phyloP scores from a whole-genome alignment of 2,113 vertebrate species.

The Corythornis madagascariensis region DNA sequence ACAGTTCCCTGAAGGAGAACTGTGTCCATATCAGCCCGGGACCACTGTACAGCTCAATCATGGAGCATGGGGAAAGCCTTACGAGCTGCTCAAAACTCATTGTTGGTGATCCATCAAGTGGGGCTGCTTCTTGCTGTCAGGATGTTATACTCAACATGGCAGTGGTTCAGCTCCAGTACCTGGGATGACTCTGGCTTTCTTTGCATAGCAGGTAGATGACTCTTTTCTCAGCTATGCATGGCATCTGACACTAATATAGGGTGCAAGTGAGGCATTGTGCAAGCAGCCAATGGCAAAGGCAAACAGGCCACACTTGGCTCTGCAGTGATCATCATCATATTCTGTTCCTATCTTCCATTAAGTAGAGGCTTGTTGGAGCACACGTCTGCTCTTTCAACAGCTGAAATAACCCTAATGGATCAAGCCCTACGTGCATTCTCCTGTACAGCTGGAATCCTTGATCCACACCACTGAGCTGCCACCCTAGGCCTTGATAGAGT shows the following conservation, averaged over 20 bases:
- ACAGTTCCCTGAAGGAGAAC: neutral
- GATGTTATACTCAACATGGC: neutral
- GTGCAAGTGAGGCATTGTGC: neutral
- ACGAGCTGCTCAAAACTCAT: neutral
- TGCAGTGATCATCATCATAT: neutral
- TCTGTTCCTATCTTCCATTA: neutral
- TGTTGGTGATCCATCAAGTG: neutral
- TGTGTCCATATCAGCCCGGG: neutral
- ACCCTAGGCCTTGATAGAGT: neutral
- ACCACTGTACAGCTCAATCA: neutral
- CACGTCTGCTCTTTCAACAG: neutral
- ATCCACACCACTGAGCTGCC: neutral
- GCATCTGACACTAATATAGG: neutral
- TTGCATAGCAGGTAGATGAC: neutral
- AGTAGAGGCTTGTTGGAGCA: neutral
- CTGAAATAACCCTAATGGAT: neutral
- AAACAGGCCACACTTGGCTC: neutral
- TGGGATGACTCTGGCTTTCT: neutral
- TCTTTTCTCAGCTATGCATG: neutral
- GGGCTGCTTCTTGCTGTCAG: neutral
- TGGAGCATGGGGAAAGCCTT: neutral
- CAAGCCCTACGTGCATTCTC: fast-evolving
- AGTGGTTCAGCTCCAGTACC: neutral
- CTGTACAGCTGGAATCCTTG: neutral
- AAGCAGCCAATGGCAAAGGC: neutral